These are phyloP conservation scores for Drosophila leontia DNA, from an alignment of 1,140 invertebrate species.

Conservation along the genomic window DNA sequence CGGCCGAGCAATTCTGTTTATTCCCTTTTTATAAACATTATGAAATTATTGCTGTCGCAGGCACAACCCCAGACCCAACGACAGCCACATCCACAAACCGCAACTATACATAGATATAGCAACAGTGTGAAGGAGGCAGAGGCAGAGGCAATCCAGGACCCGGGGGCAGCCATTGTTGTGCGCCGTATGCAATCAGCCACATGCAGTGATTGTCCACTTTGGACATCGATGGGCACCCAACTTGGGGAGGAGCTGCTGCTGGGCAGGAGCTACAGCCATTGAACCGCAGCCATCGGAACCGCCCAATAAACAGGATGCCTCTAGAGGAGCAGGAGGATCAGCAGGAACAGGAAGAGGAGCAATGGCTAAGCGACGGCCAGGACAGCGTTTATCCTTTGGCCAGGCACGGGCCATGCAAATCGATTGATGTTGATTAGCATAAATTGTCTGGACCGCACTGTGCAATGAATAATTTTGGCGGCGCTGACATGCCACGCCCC, in stretches of 20 bases:
- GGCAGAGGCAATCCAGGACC: background rate
- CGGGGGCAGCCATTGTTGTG: slow-evolving; percentile 18
- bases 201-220: slow-evolving; percentile 79
- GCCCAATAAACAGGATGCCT: slow-evolving; percentile 71
- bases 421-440: slow-evolving; percentile 84
- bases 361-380: background rate
- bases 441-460: slow-evolving; percentile 84
- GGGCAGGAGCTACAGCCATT: slow-evolving; percentile 30
- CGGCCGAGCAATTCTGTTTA: slow-evolving; percentile 10
- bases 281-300: slow-evolving; percentile 64
- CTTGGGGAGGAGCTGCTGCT: too few relatives aligned
- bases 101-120: slow-evolving; percentile 12
- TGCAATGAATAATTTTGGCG: slow-evolving; percentile 82
- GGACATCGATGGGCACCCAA: slow-evolving; percentile 15
- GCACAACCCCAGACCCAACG: slow-evolving; percentile 15
- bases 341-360: background rate
- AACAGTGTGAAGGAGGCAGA: slow-evolving; percentile 21
- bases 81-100: background rate
- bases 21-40: slow-evolving; percentile 56
- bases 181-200: slow-evolving; percentile 70
- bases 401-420: slow-evolving; percentile 70
- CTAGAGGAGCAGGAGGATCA: background rate
- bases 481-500: slow-evolving; percentile 55
- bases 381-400: slow-evolving; percentile 61
- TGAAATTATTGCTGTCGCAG: slow-evolving; percentile 74